Base-by-base conservation (phyloP, 2,113 vertebrate species). In the Notiomystis cincta region DNA sequence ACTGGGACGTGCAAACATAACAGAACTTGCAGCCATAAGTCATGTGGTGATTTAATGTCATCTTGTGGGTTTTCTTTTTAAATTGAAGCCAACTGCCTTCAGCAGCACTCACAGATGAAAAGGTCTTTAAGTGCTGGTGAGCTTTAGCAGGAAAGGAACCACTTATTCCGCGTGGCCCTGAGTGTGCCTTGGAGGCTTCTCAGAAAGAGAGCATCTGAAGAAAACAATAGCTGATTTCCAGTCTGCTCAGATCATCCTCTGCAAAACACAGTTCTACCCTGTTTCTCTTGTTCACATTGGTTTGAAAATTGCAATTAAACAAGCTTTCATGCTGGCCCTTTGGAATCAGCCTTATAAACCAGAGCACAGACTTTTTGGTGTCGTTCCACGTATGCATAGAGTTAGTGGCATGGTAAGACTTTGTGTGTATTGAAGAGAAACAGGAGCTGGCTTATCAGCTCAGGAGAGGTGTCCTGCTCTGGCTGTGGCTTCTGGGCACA, bases 1-100 rank as follows among this genome's bases (percentile, higher is more conserved):
- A 4, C 58, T 78, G 73, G 38, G 50, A 30, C 0, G 0, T 35
- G 33, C 18, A 57, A 44, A 81, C 47, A 50, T 8, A 40, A n/a
- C 42, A 53, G 42, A 65, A 37, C 64, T 69, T 10, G 3, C 54
- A 33, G 69, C 87, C 0, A 0, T 65, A 70, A 83, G 64, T 65
- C n/a, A 44, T 40, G 42, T 6, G 5, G 31, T 65, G 54, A 14
- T 35, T 89, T 91, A 61, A 66, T 45, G 60, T 78, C 42, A 23
- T 67, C 37, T 77, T 57, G 9, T 47, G 28, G 6, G 16, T 33
- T 77, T 70, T 81, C 60, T 77, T 87, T 67, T 47, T 45, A 35
- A 61, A 58, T 50, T 15, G 51, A 70, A 70, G 42, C 33, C 45
- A 93, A 15, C 6, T 94, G 19, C 51, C 67, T 83, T 84, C 56